Evolutionary conservation across 2,797 vertebrate species (phyloP).

Genomic region (Gorsachius magnificus): DNA sequence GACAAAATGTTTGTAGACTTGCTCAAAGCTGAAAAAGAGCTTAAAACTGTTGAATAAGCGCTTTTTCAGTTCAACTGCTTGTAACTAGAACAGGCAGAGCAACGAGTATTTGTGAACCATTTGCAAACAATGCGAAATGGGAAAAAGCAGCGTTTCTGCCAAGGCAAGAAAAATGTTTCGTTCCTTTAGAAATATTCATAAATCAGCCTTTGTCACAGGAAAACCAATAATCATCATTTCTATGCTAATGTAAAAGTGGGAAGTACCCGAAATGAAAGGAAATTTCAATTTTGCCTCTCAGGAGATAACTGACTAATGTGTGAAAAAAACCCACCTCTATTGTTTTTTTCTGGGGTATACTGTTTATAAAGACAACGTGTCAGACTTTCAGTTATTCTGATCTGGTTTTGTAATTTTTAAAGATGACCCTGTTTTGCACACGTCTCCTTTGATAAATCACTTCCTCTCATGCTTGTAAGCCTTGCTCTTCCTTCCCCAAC

Average conservation of each 20-base stretch:
- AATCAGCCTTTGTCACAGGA: neutral
- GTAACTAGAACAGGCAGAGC: neutral
- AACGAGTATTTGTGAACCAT: neutral
- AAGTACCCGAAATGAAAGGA: conserved; percentile 3
- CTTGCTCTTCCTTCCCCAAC: neutral
- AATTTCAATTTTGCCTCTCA: neutral
- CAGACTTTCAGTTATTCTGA: neutral
- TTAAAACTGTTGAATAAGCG: neutral
- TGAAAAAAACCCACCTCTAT: neutral
- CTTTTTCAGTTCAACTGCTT: neutral
- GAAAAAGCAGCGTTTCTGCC: neutral
- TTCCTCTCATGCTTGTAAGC: neutral
- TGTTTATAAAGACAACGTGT: neutral
- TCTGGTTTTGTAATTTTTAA: neutral
- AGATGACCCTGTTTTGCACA: neutral
- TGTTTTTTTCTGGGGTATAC: neutral
- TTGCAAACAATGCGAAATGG: neutral
- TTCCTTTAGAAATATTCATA: neutral
- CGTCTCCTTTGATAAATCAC: neutral
- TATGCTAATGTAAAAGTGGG: neutral
- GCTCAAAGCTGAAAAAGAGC: neutral
- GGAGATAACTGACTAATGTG: neutral
- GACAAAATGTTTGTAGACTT: neutral
- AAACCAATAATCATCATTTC: neutral
- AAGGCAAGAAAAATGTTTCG: neutral